A percentile compares a stretch with the other conserved stretches of the same genome.
phyloP scores from a whole-genome alignment of 1,140 invertebrate species.

The Bombus pascuorum region DNA sequence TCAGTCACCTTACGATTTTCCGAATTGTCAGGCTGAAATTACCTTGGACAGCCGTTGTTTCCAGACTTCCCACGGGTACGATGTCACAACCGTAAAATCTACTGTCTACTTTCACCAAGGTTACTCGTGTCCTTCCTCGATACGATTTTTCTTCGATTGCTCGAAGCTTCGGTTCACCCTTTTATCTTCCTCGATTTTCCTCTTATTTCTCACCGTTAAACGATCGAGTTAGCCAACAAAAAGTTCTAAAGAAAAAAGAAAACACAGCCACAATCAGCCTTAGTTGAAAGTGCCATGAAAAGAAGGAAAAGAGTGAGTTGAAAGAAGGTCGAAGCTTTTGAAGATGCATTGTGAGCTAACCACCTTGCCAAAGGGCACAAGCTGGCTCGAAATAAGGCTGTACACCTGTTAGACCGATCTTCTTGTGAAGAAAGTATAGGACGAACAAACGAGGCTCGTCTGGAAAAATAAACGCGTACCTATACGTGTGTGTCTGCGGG shows the following conservation, averaged over 20 bases:
- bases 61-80: conserved; percentile 2
- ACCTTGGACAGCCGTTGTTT: conserved; percentile 42
- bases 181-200: background rate
- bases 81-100: background rate
- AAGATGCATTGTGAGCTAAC: background rate
- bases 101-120: background rate
- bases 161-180: background rate
- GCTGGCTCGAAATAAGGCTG: conserved; percentile 28
- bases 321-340: conserved; percentile 21
- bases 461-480: conserved; percentile 14
- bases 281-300: background rate
- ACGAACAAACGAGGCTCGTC: background rate
- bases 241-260: conserved; percentile 9
- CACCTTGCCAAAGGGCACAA: background rate
- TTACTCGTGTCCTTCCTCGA: background rate
- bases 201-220: conserved; percentile 55
- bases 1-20: too few species aligned
- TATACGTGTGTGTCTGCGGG: background rate
- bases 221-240: conserved; percentile 59
- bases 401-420: conserved; percentile 42
- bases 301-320: conserved; percentile 1
- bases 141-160: background rate
- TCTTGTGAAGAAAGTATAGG: conserved; percentile 8
- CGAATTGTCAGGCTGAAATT: conserved; percentile 47
- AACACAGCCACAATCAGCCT: conserved; percentile 68